These are phyloP conservation scores for Oryctolagus cuniculus DNA, from an alignment of 2,113 vertebrate genomes.

Conservation along the genomic window DNA sequence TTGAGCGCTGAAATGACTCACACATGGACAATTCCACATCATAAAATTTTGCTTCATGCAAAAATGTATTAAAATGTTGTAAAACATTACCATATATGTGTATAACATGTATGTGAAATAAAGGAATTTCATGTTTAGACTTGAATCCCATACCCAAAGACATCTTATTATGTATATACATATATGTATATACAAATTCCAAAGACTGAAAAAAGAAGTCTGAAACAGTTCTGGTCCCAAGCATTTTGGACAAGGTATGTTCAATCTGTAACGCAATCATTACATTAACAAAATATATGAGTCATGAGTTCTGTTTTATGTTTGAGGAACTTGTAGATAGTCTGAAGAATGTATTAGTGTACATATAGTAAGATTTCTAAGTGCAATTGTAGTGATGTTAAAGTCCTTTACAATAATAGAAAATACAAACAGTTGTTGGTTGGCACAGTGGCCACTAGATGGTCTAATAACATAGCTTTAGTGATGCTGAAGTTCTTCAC, in stretches of 20 bases:
- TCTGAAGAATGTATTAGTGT: not conserved
- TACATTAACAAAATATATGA: not conserved
- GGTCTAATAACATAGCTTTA: not conserved
- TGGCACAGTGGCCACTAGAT: not conserved
- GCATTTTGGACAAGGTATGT: not conserved
- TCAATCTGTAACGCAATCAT: not conserved
- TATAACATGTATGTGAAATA: not conserved
- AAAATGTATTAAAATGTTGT: not conserved
- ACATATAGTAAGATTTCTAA: not conserved
- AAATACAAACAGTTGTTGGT: not conserved
- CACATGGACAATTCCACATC: not conserved
- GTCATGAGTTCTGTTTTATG: not conserved
- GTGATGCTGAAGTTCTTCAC: not conserved
- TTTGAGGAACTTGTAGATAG: not conserved
- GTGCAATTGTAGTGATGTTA: not conserved
- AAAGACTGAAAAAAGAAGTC: not conserved
- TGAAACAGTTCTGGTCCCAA: not conserved
- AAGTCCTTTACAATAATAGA: not conserved
- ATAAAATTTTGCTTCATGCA: not conserved
- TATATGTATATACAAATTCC: not conserved
- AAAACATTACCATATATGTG: not conserved
- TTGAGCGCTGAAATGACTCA: not conserved
- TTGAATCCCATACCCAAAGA: not conserved
- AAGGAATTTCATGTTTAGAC: not conserved
- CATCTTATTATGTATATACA: not conserved